Evolutionary conservation across 35 echinoderm and acorn worm genomes (phyloP).

Genomic region (Ophioderma brevispina): DNA sequence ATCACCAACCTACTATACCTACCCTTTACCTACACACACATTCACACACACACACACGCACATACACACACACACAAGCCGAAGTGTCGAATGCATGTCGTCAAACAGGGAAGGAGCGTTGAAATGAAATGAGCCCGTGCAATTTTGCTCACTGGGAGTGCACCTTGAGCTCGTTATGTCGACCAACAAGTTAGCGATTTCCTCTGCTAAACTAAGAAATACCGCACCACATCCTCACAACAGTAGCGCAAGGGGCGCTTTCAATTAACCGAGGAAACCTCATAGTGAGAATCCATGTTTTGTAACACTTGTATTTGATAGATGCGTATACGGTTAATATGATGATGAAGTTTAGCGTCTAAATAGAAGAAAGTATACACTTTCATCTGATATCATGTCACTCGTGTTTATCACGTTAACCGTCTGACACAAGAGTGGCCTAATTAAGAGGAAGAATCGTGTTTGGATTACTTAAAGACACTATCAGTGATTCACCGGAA

Average conservation of each 20-base stretch:
- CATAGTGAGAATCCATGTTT: background rate
- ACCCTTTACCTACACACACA: too few species aligned
- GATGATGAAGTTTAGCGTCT: background rate
- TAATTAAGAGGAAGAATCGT: background rate
- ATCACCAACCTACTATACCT: too few species aligned
- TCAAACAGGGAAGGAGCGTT: background rate
- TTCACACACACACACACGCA: too few species aligned
- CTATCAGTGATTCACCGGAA: too few species aligned
- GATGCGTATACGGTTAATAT: background rate
- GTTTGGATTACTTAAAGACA: too few species aligned
- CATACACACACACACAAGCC: too few species aligned
- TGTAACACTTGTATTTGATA: background rate
- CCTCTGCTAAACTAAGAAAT: background rate
- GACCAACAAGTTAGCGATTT: background rate
- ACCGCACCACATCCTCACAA: background rate
- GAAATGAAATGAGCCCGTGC: background rate
- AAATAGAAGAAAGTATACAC: background rate
- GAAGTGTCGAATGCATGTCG: slow-evolving; percentile 3
- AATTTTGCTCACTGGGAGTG: background rate
- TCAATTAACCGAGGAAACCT: background rate
- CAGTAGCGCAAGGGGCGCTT: background rate
- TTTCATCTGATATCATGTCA: background rate
- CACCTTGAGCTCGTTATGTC: background rate
- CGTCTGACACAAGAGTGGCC: background rate
- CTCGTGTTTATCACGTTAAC: background rate